Evolutionary conservation across 2,888 invertebrate genomes (phyloP), one percentile per base, ranked within the genome.

Genomic region (Odontothrips loti): DNA sequence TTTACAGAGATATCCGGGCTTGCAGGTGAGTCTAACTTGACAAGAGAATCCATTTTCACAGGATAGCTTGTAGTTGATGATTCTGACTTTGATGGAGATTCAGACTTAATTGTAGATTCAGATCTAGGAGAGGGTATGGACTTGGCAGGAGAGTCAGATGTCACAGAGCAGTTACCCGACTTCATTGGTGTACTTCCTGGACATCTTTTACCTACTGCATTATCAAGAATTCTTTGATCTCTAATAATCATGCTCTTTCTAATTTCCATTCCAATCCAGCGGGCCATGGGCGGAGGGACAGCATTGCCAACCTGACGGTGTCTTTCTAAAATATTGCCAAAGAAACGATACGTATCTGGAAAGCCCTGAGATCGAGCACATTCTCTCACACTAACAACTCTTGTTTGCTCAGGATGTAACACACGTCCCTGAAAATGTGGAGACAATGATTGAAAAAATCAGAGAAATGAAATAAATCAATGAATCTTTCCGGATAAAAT

Each of bases 311-410:
- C 87, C 89, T 90, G 95, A 86, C 95, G 88, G 86, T 96, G 93
- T 85, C 93, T 94, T 86, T 95, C 95, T 83, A 92, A 89, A 84
- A 95, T 90, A 83, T 89, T 91, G 68, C 95, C 96, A 84, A 91
- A 92, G 87, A 96, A 94, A 82, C 91, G 87, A 86, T 93, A 95
- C 0, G 90, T 88, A 88, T 96, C 94, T 81, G 90, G 93, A 88
- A 96, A 96, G 82, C 94, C 96, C 87, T 96, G 96, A 43, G 95
- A 95, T 82, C 96, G 90, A 15, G 96, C 96, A 87, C 95, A 95
- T 87, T 96, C 96, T 20, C 95, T 88, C 20, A 96, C 94, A 82
- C 95, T 94, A n/a, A 96, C 94, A 0, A 96, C 93, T 82, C 96
- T 90, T 85, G 92, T 89, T 87, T 94, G 93, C 85, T 91, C 91